These are phyloP conservation scores for Phaethornis superciliosus DNA, from an alignment of 2,113 vertebrate genomes.

Conservation along the genomic window DNA sequence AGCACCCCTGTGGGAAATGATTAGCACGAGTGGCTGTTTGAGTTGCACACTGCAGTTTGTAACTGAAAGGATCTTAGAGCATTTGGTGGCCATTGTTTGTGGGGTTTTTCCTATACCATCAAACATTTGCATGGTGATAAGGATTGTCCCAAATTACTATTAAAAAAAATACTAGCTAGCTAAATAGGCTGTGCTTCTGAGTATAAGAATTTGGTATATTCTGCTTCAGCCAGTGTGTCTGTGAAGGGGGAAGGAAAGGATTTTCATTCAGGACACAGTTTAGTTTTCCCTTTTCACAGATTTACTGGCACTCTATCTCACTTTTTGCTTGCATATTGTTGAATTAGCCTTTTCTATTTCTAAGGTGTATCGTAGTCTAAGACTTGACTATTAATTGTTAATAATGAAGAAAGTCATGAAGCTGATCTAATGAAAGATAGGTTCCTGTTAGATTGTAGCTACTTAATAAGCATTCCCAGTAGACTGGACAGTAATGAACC, in stretches of 20 bases:
- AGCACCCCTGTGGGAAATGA: not conserved
- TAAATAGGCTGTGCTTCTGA: not conserved
- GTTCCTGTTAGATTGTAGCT: slow-evolving; percentile 24
- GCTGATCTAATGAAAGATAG: not conserved
- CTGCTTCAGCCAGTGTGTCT: not conserved
- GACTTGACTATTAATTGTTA: not conserved
- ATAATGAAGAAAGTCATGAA: slow-evolving; percentile 29
- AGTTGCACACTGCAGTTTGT: not conserved
- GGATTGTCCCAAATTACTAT: not conserved
- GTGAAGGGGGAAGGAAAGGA: not conserved
- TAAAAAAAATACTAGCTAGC: too few relatives aligned
- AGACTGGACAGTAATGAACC: slow-evolving; percentile 11
- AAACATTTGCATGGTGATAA: not conserved
- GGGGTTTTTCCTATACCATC: not conserved
- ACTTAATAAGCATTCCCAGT: slow-evolving; percentile 36
- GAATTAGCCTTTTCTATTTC: not conserved
- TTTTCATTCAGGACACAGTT: not conserved
- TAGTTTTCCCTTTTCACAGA: not conserved
- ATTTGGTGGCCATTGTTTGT: not conserved
- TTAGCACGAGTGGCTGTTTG: slow-evolving; percentile 4
- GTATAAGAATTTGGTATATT: not conserved
- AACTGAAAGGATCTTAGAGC: not conserved
- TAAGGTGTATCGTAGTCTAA: slow-evolving; percentile 10
- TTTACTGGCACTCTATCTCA: not conserved
- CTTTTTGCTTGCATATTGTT: not conserved